These are phyloP conservation scores for Coremacera marginata DNA, from an alignment of 2,888 invertebrate genomes.

Conservation along the genomic window DNA sequence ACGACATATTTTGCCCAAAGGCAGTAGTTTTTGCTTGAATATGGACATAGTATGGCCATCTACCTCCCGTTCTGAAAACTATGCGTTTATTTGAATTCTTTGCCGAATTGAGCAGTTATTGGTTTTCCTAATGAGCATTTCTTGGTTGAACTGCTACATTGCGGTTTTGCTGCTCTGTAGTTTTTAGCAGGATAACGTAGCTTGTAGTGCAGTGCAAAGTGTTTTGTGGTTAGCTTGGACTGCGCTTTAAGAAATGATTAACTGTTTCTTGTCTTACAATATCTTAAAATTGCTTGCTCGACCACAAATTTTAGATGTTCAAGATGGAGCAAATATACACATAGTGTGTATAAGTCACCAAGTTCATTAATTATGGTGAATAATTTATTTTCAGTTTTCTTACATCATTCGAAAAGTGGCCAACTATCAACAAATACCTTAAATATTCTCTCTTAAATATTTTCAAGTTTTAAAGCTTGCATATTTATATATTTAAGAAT, in stretches of 20 bases:
- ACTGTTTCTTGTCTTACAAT: slow-evolving; percentile 7
- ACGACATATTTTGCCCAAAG: slow-evolving; percentile 9
- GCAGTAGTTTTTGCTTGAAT: slow-evolving; percentile 1
- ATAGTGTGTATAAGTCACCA: not conserved
- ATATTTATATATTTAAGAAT: too few species aligned
- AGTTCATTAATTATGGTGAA: slow-evolving; percentile 22
- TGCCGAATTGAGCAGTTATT: slow-evolving; percentile 67
- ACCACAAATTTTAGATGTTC: slow-evolving; percentile 13
- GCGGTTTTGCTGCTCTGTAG: not conserved
- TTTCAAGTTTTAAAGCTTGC: too few species aligned
- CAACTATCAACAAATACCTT: not conserved
- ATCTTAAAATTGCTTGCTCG: slow-evolving; percentile 13
- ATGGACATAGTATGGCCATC: not conserved
- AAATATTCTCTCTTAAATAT: too few species aligned
- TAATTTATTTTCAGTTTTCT: slow-evolving; percentile 16
- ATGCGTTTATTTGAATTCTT: slow-evolving; percentile 44
- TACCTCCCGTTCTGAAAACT: not conserved
- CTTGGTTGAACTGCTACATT: slow-evolving; percentile 49
- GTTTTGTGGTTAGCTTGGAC: not conserved
- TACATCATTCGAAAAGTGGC: not conserved
- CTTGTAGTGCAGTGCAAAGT: not conserved
- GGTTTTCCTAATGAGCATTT: slow-evolving; percentile 68
- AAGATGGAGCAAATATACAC: not conserved
- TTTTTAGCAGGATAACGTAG: not conserved
- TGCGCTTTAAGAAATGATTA: slow-evolving; percentile 16